These are phyloP conservation scores for Coenobita brevimanus DNA, from an alignment of 1,140 invertebrate genomes.

Conservation along the genomic window DNA sequence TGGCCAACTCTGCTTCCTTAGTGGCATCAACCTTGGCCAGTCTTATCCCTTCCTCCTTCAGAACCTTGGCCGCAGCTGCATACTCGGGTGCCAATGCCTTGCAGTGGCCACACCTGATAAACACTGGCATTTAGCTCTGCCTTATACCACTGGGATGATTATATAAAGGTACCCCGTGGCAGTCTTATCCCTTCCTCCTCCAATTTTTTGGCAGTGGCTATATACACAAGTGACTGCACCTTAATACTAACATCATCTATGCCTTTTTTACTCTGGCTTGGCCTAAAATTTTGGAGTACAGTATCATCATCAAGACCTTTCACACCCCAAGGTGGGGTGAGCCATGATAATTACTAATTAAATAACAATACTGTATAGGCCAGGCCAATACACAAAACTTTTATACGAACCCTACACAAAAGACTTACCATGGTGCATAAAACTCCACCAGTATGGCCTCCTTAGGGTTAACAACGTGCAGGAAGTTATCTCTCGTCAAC, in stretches of 20 bases:
- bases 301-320: too few relatives aligned
- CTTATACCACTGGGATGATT: too few relatives aligned
- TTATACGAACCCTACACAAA: background rate
- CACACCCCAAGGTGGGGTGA: too few relatives aligned
- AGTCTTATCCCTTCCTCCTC: too few relatives aligned
- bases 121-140: too few relatives aligned
- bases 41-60: slow-evolving; percentile 73
- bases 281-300: too few relatives aligned
- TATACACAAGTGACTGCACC: too few relatives aligned
- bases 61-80: slow-evolving; percentile 70
- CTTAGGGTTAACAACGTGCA: slow-evolving; percentile 72
- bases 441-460: slow-evolving; percentile 76
- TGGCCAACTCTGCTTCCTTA: slow-evolving; percentile 74
- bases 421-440: slow-evolving; percentile 74
- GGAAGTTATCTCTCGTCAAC: slow-evolving; percentile 75
- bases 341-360: too few relatives aligned
- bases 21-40: slow-evolving; percentile 77
- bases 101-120: slow-evolving; percentile 75
- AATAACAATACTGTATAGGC: background rate
- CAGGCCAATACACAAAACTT: background rate
- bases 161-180: too few relatives aligned
- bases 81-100: slow-evolving; percentile 73
- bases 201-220: too few relatives aligned
- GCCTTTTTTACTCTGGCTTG: too few relatives aligned
- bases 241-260: too few relatives aligned